phyloP scores from a whole-genome alignment of 2,797 vertebrate species.

The Poecilia wingei region DNA sequence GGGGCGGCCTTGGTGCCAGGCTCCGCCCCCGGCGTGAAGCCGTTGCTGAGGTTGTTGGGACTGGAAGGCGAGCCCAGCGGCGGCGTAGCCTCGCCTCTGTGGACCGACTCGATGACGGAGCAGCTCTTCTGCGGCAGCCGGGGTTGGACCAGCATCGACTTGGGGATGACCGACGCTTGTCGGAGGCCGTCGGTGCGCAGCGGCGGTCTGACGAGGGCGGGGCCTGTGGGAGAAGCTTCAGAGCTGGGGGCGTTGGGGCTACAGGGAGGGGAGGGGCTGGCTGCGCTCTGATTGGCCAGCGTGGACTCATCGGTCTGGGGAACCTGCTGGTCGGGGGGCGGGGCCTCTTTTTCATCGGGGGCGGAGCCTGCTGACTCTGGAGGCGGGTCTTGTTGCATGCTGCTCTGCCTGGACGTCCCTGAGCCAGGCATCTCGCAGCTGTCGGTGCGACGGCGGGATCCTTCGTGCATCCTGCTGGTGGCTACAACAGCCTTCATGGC shows the following conservation, averaged over 20 bases:
- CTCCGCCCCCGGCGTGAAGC: conserved; percentile 70
- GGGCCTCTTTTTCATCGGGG: conserved; percentile 38
- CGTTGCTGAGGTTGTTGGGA: conserved; percentile 79
- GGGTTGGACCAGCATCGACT: conserved; percentile 64
- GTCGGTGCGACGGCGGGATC: conserved; percentile 78
- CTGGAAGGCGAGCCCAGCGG: conserved; percentile 54
- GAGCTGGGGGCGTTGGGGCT: conserved; percentile 55
- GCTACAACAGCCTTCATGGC: conserved; percentile 92
- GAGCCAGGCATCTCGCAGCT: conserved; percentile 78
- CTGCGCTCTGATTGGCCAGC: conserved; percentile 27
- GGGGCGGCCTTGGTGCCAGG: conserved; percentile 61
- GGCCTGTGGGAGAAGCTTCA: conserved; percentile 23
- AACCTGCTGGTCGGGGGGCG: conserved; percentile 16
- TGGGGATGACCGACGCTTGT: conserved; percentile 72
- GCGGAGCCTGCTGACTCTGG: conserved; percentile 56
- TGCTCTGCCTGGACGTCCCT: conserved; percentile 71
- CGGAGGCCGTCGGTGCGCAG: conserved; percentile 72
- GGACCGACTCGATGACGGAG: conserved; percentile 60
- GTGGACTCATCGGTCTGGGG: conserved; percentile 22
- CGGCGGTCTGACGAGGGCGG: conserved; percentile 68
- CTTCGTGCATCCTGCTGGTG: conserved; percentile 87
- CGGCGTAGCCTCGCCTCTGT: conserved; percentile 45
- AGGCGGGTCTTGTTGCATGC: conserved; percentile 73
- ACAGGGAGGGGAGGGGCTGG: conserved; percentile 40
- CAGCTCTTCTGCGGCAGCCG: conserved; percentile 73